Evolutionary conservation across 2,888 invertebrate genomes (phyloP).

Genomic region (Elegia similella): DNA sequence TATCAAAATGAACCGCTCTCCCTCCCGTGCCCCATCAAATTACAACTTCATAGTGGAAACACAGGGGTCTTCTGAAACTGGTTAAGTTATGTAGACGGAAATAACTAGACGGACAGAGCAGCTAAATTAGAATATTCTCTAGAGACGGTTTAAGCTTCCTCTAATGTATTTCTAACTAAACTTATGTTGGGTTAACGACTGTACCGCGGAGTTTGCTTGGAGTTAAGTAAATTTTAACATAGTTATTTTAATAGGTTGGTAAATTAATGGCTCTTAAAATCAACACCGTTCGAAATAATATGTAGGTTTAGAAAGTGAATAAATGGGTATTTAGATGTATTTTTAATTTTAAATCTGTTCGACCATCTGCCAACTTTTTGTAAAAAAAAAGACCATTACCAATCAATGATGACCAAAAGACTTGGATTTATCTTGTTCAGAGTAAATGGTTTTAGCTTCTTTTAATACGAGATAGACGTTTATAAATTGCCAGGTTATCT

Average conservation of each 20-base stretch:
- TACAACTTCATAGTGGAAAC: slow-evolving; percentile 30
- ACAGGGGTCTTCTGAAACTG: slow-evolving; percentile 47
- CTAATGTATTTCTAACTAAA: slow-evolving; percentile 48
- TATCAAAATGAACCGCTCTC: slow-evolving; percentile 42
- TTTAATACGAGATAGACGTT: too few relatives aligned
- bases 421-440: too few relatives aligned
- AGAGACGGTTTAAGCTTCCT: slow-evolving; percentile 58
- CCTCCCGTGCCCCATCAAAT: slow-evolving; percentile 33
- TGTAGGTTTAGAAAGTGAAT: too few relatives aligned
- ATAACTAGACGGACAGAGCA: slow-evolving; percentile 69
- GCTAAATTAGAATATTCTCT: slow-evolving; percentile 73
- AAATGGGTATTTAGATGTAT: too few relatives aligned
- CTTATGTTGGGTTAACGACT: slow-evolving; percentile 25
- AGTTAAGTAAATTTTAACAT: slow-evolving; percentile 1
- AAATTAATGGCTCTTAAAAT: not conserved
- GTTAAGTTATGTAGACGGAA: slow-evolving; percentile 59
- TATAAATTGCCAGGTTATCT: not conserved
- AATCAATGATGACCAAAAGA: too few relatives aligned
- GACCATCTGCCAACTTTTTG: too few relatives aligned
- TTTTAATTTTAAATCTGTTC: too few relatives aligned
- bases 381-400: too few relatives aligned
- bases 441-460: too few relatives aligned
- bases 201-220: slow-evolving; percentile 6
- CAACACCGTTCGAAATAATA: not conserved
- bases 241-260: not conserved